A percentile compares a stretch with the other conserved stretches of the same genome.
Evolutionary conservation across 1,140 invertebrate species (phyloP).

Genomic region (Caenorhabditis latens): DNA sequence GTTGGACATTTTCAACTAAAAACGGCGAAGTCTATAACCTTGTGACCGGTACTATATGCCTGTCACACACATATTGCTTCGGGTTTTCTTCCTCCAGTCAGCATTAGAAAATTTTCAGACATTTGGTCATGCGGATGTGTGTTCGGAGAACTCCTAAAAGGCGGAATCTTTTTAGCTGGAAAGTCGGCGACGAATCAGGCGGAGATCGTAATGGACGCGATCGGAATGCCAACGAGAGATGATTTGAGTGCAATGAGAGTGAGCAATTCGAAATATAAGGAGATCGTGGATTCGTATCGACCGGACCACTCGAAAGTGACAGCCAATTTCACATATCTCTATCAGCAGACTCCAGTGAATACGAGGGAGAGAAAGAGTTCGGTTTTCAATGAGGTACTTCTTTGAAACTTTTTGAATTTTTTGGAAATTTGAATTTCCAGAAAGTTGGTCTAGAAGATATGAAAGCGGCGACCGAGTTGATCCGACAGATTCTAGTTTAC

Average conservation of each 20-base stretch:
- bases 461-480: conserved; percentile 58
- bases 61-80: too few species aligned
- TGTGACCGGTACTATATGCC: too few species aligned
- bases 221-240: conserved; percentile 90
- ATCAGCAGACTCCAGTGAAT: not conserved
- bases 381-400: conserved; percentile 2
- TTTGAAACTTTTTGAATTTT: not conserved
- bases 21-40: too few species aligned
- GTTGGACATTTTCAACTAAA: too few species aligned
- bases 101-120: conserved; percentile 80
- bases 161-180: conserved; percentile 98
- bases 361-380: not conserved
- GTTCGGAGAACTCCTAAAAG: conserved; percentile 87
- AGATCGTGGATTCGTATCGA: not conserved
- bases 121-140: conserved; percentile 99
- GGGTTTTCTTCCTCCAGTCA: too few species aligned
- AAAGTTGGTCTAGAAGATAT: not conserved
- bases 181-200: conserved; percentile 98
- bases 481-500: conserved; percentile 65
- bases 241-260: conserved; percentile 66
- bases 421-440: conserved; percentile 53
- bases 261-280: conserved; percentile 48
- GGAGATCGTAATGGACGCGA: conserved; percentile 96
- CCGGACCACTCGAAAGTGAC: not conserved
- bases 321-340: not conserved